phyloP scores from a whole-genome alignment of 2,113 vertebrate species.

The Porphyrio hochstetteri region DNA sequence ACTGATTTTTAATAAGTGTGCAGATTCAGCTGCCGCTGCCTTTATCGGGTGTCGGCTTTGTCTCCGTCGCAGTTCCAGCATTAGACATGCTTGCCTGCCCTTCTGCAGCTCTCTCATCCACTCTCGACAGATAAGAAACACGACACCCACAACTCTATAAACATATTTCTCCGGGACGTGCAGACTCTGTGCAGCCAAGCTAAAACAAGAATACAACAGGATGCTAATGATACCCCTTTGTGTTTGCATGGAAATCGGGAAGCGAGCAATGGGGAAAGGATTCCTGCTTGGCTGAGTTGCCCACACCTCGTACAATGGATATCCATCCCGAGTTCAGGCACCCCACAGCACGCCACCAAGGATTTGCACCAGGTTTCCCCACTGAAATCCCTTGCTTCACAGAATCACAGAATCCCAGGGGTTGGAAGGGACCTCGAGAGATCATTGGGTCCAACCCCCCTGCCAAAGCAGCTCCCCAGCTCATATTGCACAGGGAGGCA shows the following conservation, averaged over 20 bases:
- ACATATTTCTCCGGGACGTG: background rate
- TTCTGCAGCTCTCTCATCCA: background rate
- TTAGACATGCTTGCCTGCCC: background rate
- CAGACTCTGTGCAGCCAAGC: background rate
- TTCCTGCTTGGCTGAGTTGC: background rate
- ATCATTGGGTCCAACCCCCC: no score
- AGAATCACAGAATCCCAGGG: no score
- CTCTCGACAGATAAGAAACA: background rate
- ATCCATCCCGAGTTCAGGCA: background rate
- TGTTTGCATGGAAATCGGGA: fast-evolving
- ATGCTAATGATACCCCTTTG: background rate
- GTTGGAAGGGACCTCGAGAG: no score
- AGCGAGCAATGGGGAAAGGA: background rate
- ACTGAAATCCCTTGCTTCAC: background rate
- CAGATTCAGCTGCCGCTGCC: background rate
- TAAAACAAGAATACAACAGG: background rate
- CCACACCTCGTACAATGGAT: background rate
- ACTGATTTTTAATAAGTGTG: background rate
- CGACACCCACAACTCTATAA: background rate
- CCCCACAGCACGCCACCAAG: background rate
- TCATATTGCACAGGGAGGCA: no score
- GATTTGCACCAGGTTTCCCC: background rate
- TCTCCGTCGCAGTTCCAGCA: background rate
- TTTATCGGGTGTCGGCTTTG: background rate
- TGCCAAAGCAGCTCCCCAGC: no score